Evolutionary conservation across 1,140 invertebrate genomes (phyloP).

Genomic region (Callitettix versicolor): DNA sequence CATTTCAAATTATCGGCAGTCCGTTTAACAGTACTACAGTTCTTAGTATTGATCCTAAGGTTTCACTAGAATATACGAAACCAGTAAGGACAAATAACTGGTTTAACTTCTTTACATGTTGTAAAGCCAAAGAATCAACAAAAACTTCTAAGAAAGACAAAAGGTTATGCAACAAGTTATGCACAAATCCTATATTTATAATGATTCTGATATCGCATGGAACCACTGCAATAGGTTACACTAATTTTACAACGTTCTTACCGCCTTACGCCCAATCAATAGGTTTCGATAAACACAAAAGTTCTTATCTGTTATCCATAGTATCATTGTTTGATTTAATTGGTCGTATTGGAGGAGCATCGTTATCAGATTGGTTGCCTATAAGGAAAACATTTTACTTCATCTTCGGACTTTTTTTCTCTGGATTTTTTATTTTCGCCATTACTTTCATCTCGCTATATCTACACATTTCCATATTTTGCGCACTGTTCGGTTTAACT

Average conservation of each 20-base stretch:
- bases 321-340: slow-evolving; percentile 68
- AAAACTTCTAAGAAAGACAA: too few relatives aligned
- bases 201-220: slow-evolving; percentile 73
- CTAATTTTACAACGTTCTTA: slow-evolving; percentile 70
- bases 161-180: slow-evolving; percentile 29
- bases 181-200: slow-evolving; percentile 67
- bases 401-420: slow-evolving; percentile 61
- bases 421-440: slow-evolving; percentile 56
- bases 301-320: slow-evolving; percentile 60
- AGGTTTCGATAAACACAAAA: slow-evolving; percentile 53
- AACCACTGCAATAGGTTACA: slow-evolving; percentile 74
- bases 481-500: slow-evolving; percentile 64
- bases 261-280: slow-evolving; percentile 59
- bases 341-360: slow-evolving; percentile 69
- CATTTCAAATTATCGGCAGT: too few relatives aligned
- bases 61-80: too few relatives aligned
- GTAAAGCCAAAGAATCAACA: too few relatives aligned
- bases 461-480: slow-evolving; percentile 47
- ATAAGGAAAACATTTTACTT: slow-evolving; percentile 74
- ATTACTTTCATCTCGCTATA: slow-evolving; percentile 51
- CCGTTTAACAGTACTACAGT: too few relatives aligned
- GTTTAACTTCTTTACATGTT: too few relatives aligned
- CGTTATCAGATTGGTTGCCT: slow-evolving; percentile 56
- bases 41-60: too few relatives aligned
- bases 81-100: too few relatives aligned